Evolutionary conservation across 1,140 invertebrate species (phyloP).

Genomic region (Homalodisca vitripennis): DNA sequence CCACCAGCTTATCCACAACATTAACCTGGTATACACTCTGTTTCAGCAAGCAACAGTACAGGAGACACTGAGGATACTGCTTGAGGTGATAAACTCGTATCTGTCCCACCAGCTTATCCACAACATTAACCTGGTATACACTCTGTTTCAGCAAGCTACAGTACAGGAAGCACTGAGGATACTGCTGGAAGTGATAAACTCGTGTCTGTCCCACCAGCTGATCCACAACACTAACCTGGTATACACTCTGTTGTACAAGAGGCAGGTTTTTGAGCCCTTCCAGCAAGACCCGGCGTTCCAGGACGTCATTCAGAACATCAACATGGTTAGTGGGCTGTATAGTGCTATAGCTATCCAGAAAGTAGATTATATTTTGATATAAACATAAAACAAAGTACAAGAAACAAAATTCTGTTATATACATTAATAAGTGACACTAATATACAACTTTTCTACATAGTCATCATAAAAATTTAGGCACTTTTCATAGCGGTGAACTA

Average conservation of each 20-base stretch:
- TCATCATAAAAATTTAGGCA: too few relatives aligned
- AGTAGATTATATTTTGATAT: too few relatives aligned
- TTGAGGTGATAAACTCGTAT: conserved; percentile 96
- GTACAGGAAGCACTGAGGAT: conserved; percentile 96
- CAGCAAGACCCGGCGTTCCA: conserved; percentile 87
- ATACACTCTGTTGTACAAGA: conserved; percentile 94
- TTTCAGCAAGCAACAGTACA: conserved; percentile 86
- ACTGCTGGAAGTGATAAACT: conserved; percentile 96
- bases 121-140: conserved; percentile 96
- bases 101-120: conserved; percentile 82
- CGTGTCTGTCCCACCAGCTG: conserved; percentile 83
- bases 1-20: conserved; percentile 85
- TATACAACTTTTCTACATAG: too few relatives aligned
- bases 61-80: conserved; percentile 93
- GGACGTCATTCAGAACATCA: conserved; percentile 95
- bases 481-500: too few relatives aligned
- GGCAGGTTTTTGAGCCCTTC: conserved; percentile 86
- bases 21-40: conserved; percentile 93
- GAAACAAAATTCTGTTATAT: too few relatives aligned
- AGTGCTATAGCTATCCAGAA: too few relatives aligned
- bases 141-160: conserved; percentile 80
- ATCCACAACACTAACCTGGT: conserved; percentile 92
- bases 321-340: conserved; percentile 81
- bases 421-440: too few relatives aligned
- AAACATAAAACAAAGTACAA: too few relatives aligned